Conservation (phyloP, 1,140 invertebrate species). For the Bombus cullumanus region DNA sequence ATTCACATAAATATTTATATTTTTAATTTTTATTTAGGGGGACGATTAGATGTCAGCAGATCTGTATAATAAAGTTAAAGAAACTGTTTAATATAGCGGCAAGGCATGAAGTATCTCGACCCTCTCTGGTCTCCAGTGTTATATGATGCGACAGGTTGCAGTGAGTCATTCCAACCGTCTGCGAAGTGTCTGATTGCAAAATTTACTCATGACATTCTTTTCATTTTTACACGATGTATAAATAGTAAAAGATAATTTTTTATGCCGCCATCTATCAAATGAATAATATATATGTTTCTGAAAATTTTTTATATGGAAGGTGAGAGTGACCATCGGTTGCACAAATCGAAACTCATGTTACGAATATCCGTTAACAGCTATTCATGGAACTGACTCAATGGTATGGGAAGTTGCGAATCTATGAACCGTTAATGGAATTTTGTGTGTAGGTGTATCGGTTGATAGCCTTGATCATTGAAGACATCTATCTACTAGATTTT, state of each 20-base stretch:
- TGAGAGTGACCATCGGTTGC: slow-evolving; percentile 5
- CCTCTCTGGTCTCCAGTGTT: neutral
- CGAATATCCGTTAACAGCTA: slow-evolving; percentile 31
- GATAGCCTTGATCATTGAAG: neutral
- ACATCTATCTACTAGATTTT: neutral
- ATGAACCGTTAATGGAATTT: slow-evolving; percentile 11
- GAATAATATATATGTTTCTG: too few species aligned
- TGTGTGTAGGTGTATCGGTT: neutral
- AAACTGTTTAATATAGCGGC: neutral
- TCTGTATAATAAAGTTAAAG: neutral
- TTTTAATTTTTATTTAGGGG: neutral
- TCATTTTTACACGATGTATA: neutral
- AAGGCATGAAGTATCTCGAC: neutral
- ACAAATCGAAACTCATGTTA: slow-evolving; percentile 14
- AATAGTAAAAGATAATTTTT: too few species aligned
- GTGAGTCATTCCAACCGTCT: slow-evolving; percentile 49
- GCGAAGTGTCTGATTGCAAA: slow-evolving; percentile 32
- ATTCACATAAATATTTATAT: neutral
- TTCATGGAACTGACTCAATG: slow-evolving; percentile 39
- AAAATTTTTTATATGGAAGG: neutral
- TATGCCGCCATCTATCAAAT: neutral
- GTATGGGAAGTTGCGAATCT: neutral
- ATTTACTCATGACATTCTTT: slow-evolving; percentile 2
- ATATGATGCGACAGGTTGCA: slow-evolving; percentile 46
- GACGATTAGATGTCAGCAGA: neutral